phyloP scores from a whole-genome alignment of 2,888 invertebrate species.

The Morinoia aosen region DNA sequence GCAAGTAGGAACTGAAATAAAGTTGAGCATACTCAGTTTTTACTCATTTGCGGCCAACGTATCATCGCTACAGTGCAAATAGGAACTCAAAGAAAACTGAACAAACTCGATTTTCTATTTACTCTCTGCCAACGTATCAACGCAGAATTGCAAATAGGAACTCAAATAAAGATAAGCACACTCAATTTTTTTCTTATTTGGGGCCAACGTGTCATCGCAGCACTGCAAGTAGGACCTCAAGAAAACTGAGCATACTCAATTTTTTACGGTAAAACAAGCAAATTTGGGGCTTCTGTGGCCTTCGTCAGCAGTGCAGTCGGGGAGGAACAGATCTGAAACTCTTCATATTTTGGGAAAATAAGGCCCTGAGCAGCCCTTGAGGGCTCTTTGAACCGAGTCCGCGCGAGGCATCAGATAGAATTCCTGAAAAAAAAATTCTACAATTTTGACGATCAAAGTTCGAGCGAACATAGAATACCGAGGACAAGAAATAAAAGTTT shows the following conservation, averaged over 20 bases:
- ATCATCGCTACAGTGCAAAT: too few relatives aligned
- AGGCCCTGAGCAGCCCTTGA: background rate
- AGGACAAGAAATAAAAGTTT: background rate
- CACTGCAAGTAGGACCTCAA: too few relatives aligned
- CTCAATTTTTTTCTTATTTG: too few relatives aligned
- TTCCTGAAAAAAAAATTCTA: background rate
- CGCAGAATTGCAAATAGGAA: background rate
- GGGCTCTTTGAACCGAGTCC: background rate
- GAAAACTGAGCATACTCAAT: background rate
- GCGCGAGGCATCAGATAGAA: background rate
- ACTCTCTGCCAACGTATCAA: background rate
- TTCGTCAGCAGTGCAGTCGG: background rate
- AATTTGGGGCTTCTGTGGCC: background rate
- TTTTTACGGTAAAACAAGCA: background rate
- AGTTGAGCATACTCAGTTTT: too few relatives aligned
- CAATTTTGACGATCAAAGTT: background rate
- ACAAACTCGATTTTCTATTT: too few relatives aligned
- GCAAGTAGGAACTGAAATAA: too few relatives aligned
- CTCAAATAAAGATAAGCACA: background rate
- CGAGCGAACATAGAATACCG: background rate
- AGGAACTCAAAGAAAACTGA: too few relatives aligned
- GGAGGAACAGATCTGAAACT: background rate
- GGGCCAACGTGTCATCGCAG: too few relatives aligned
- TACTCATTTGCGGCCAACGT: too few relatives aligned
- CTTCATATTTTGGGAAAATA: background rate